Percentiles rank a stretch among this genome's conserved stretches.
phyloP scores from a whole-genome alignment of 2,797 vertebrate genomes.

The Siniperca undulata region DNA sequence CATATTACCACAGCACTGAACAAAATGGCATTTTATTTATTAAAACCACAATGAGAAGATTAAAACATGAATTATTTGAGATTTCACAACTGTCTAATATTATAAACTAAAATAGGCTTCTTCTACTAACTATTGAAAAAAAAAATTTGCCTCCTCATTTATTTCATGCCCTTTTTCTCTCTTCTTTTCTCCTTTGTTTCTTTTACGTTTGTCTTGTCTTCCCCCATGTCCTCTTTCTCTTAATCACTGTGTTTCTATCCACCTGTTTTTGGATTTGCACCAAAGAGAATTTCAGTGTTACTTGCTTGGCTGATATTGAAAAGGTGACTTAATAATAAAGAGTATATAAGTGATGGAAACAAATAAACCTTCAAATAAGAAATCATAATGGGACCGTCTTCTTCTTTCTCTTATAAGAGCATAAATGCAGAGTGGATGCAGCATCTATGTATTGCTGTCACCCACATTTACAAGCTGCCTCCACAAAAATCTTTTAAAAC shows the following conservation, averaged over 20 bases:
- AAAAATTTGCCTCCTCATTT: not conserved
- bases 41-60: slow-evolving; percentile 31
- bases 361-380: not conserved
- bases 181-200: not conserved
- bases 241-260: not conserved
- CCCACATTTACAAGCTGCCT: not conserved
- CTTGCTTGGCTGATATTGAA: not conserved
- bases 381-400: not conserved
- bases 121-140: not conserved
- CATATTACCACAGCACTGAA: not conserved
- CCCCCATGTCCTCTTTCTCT: not conserved
- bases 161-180: not conserved
- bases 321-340: no score
- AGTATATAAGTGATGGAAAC: not conserved
- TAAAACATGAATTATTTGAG: slow-evolving; percentile 4
- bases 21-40: slow-evolving; percentile 26
- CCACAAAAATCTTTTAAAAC: not conserved
- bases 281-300: not conserved
- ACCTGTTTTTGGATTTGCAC: not conserved
- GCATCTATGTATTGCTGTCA: not conserved
- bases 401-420: no score
- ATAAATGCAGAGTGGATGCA: not conserved
- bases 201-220: not conserved
- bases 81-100: not conserved
- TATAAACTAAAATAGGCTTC: not conserved